Base-by-base conservation (phyloP, 2,888 invertebrate genomes). In the Tetramorium bicarinatum region DNA sequence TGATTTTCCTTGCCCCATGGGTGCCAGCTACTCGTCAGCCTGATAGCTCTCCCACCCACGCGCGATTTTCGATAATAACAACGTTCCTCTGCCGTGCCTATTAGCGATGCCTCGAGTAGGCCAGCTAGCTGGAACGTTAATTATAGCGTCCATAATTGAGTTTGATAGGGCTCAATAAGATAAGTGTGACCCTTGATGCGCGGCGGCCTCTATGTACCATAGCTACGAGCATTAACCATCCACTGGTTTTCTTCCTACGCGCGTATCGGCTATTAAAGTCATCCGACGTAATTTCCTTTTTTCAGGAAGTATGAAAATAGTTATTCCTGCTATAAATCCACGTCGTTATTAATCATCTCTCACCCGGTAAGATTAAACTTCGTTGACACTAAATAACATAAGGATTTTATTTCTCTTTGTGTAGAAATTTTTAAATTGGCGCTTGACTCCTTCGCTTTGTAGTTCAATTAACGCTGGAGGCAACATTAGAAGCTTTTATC, bases 81-180 rank as follows among this genome's bases (percentile, higher is more conserved):
- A 59, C 25, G 71, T 34, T 38, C 38, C 38, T 59, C 79, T 79
- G 59, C 47, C 21, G 1, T 47, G 13, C 7, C 56, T 79, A 79
- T 79, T 47, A 59, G 29, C 25, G 59, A 34, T 21, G 52, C 52
- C 34, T 49, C 71, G 71, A 80, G 38, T 71, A 47, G 49, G 29
- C 52, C 41, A 74, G 47, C 69, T 49, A 66, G 72, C 56, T 82
- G 67, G 67, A 59, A 83, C 69, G 75, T 83, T 84, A 84, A 84
- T 84, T 84, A 75, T 75, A 75, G 84, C 83, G 54, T 56, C 69
- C 71, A 59, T 85, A 85, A 85, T 85, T 85, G 75, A 85, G 69
- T 84, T 76, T 85, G 75, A 85, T 85, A 59, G 84, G 44, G 69
- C 64, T 85, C 76, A 85, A 85, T 85, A 83, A 85, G 84, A 85